Evolutionary conservation across 2,888 invertebrate genomes (phyloP).

Genomic region (Argyresthia goedartella): DNA sequence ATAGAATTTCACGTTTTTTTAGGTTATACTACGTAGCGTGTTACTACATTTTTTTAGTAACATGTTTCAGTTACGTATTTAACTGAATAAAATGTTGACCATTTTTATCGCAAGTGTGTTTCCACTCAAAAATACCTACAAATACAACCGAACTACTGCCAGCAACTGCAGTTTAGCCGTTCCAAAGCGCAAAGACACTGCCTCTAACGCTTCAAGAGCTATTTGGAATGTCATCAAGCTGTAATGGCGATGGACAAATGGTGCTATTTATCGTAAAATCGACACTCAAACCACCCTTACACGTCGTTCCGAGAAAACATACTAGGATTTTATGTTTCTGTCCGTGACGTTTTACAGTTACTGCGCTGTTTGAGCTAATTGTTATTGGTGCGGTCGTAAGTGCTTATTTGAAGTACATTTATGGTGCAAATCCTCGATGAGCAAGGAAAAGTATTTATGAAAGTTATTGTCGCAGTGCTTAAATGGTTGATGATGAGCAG

Average conservation of each 20-base stretch:
- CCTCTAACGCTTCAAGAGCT: slow-evolving; percentile 33
- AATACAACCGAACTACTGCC: slow-evolving; percentile 9
- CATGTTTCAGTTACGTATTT: too few relatives aligned
- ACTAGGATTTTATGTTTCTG: slow-evolving; percentile 30
- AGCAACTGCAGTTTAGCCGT: slow-evolving; percentile 40
- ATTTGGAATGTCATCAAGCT: slow-evolving; percentile 43
- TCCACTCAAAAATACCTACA: background rate
- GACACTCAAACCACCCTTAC: slow-evolving; percentile 53
- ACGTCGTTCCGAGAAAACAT: slow-evolving; percentile 45
- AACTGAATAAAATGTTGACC: too few relatives aligned
- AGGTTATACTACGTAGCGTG: too few relatives aligned
- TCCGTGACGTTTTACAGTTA: background rate
- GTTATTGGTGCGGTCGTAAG: slow-evolving; percentile 8
- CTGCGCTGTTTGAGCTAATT: slow-evolving; percentile 2
- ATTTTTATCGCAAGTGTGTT: background rate
- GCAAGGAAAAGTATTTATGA: background rate
- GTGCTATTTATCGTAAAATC: slow-evolving; percentile 61
- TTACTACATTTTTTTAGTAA: too few relatives aligned
- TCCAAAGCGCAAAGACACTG: slow-evolving; percentile 32
- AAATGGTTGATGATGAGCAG: too few relatives aligned
- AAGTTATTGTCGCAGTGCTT: too few relatives aligned
- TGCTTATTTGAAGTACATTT: background rate
- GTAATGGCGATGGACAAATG: slow-evolving; percentile 51
- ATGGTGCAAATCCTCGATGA: background rate
- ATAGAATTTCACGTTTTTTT: too few relatives aligned